Evolutionary conservation across 2,113 vertebrate species (phyloP), one percentile per base, ranked within the genome.

Genomic region (Setophaga petechia): DNA sequence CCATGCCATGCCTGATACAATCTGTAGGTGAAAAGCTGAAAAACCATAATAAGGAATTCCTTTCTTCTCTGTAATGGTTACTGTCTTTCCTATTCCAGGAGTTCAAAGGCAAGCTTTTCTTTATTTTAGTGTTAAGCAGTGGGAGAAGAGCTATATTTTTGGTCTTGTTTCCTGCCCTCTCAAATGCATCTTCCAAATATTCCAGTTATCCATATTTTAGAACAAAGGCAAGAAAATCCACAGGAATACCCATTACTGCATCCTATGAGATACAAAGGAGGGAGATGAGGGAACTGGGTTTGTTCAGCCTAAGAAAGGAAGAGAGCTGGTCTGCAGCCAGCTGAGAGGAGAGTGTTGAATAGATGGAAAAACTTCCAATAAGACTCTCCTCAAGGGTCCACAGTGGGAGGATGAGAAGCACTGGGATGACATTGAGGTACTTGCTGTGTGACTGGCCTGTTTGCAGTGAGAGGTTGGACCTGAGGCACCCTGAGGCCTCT

Each of bases 401-500:
- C 10, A 35, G 33, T 4, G 21, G 31, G 25, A 84, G 11, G 6
- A 31, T 1, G 2, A 75, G 47, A 72, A 59, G 11, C 12, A 65
- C 5, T 3, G 3, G 44, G 33, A 35, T 2, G 6, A 55, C 5
- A 4, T 7, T 72, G 78, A 68, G 11, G 39, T 68, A 30, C 15
- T 41, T 65, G 41, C 59, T 49, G 5, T 12, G 12, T 62, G 57
- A 68, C 30, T 20, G 43, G 8, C 9, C 16, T 58, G 6, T 35
- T 81, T 62, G 15, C n/a, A 37, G 28, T 0, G 5, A 52, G 9
- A 63, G 5, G 6, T 0, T 76, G 39, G 25, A 80, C 16, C 11
- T 18, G 35, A 59, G 20, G 19, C 7, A 35, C 14, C 3, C 15
- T 0, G 1, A 55, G 11, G 37, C 1, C 16, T 7, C 23, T 51